Base-by-base conservation (phyloP, 2,888 invertebrate species). In the Sicus ferrugineus region DNA sequence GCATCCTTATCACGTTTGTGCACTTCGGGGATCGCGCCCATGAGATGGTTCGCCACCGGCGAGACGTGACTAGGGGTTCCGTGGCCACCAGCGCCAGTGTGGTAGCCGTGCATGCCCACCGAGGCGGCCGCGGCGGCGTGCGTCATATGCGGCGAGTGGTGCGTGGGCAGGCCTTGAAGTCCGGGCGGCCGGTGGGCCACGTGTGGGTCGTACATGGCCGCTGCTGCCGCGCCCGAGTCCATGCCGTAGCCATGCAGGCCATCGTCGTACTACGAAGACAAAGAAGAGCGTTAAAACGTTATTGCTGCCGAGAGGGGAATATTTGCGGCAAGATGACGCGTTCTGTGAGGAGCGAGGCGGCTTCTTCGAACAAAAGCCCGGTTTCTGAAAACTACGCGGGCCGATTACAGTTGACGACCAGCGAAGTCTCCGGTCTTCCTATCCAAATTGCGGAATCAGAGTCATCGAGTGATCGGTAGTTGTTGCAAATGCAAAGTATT, bases 1-100 rank as follows among this genome's bases (percentile, higher is more conserved):
- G 97, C 96, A 89, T 97, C 97, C 89, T 97, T 97, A 89, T 97
- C 97, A 86, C 97, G 89, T 89, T 97, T 97, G 88, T 95, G 95
- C 81, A 95, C 95, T 87, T 96, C 95, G 81, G 95, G 95, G 81
- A 88, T 91, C 83, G 91, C 90, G 80, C 93, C 92, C 89, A 94
- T 90, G 85, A 94, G 94, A 88, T 94, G 95, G 89, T 94, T 92
- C 80, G 94, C 89, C 86, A 90, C 88, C 85, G 93, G 93, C 87
- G 94, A 90, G 86, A 92, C 89, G 89, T 94, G 89, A 92, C 93
- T 91, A 85, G 89, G 89, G 77, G 90, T 89, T 80, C 86, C 86
- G 79, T 85, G 85, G 78, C 83, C 83, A 75, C 84, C 83, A 80
- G 83, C 83, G 74, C 85, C 85, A 77, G 85, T 83, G 78, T 89